Evolutionary conservation across 2,113 vertebrate species (phyloP), one percentile per base, ranked within the genome.

Genomic region (Coptodon bakossiorum): DNA sequence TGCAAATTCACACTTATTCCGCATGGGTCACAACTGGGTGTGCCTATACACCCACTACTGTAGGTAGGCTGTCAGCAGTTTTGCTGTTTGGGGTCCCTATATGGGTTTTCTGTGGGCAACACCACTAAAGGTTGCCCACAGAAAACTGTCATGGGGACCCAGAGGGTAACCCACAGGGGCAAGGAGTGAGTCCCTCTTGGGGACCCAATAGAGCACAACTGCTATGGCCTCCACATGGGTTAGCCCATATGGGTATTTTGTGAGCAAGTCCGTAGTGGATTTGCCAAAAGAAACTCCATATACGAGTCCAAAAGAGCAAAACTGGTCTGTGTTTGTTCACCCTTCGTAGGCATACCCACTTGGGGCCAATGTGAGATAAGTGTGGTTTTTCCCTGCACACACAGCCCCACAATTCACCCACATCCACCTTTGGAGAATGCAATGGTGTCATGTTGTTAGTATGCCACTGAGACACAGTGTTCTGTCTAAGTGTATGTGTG

Each of bases 401-500:
- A 57, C 54, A 57, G 12, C 54, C 12, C 54, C 24, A 57, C 54
- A 27, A 27, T 27, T 27, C 12, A 57, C 24, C 54, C 24, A 27
- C 54, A 57, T 27, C 6, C 8, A 9, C 14, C 27, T 92, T 61
- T 57, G 7, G 13, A 54, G 6, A 79, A 31, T 14, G 79, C 54
- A 2, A 11, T 24, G 80, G 83, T 90, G 63, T 91, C 88, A 48
- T 13, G 76, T 92, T 90, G 38, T 88, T 6, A n/a, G 38, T 38
- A 16, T 29, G 43, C 16, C 34, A 50, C 36, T 6, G 45, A 83
- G 24, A 93, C 88, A 86, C 31, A 63, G 50, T 11, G 83, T 88
- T 85, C 80, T 78, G 3, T 36, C 11, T 53, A 36, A 13, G n/a
- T 45, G 31, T 63, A 2, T 63, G 61, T 36, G 36, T 40, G 19